A percentile compares a stretch with the other conserved stretches of the same genome.
Conservation (phyloP, 1,140 invertebrate genomes). For the Pseudomyrmex gracilis region DNA sequence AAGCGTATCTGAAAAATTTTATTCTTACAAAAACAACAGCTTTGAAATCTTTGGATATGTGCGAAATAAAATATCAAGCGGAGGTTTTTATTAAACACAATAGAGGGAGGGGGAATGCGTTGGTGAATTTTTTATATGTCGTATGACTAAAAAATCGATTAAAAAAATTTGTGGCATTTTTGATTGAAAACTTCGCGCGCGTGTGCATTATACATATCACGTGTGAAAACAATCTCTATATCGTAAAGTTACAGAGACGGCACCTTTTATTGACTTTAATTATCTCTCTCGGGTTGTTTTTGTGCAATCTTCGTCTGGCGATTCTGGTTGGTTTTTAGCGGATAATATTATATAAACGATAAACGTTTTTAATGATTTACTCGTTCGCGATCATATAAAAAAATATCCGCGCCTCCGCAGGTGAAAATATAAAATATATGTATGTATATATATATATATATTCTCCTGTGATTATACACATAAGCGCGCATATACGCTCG, state of each 20-base stretch:
- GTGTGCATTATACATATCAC: not conserved
- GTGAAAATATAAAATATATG: slow-evolving; percentile 71
- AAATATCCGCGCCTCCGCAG: slow-evolving; percentile 67
- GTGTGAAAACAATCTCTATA: slow-evolving; percentile 29
- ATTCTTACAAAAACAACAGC: not conserved
- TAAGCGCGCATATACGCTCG: slow-evolving; percentile 61
- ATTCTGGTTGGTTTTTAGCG: not conserved
- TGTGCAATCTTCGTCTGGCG: slow-evolving; percentile 23
- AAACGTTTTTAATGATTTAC: slow-evolving; percentile 16
- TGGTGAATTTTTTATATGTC: too few species aligned
- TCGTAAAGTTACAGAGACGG: slow-evolving; percentile 51
- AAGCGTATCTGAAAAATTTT: slow-evolving; percentile 24
- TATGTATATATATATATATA: too few species aligned
- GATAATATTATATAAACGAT: slow-evolving; percentile 36
- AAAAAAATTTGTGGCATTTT: not conserved
- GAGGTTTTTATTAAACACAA: not conserved
- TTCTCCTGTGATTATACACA: slow-evolving; percentile 59
- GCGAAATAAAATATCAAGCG: not conserved
- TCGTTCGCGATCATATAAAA: slow-evolving; percentile 69
- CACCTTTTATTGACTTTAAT: slow-evolving; percentile 56
- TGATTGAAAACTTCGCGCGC: slow-evolving; percentile 6
- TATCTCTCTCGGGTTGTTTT: slow-evolving; percentile 22
- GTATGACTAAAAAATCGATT: too few species aligned
- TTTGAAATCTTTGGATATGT: too few species aligned
- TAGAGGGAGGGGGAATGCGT: too few species aligned